These are phyloP conservation scores for Diorhabda elongata DNA, from an alignment of 1,140 invertebrate genomes.

Conservation along the genomic window DNA sequence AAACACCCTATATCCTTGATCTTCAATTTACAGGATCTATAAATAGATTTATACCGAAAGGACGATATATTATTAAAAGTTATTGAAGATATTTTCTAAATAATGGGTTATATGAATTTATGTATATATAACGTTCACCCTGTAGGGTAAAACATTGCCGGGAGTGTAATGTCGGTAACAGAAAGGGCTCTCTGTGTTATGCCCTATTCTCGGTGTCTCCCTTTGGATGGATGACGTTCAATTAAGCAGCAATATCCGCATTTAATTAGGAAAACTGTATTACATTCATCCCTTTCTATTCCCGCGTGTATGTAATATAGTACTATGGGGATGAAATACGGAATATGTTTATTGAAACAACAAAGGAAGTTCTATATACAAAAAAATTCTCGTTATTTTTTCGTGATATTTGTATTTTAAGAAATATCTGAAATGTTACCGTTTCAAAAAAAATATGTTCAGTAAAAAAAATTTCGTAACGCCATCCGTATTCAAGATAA, in stretches of 20 bases:
- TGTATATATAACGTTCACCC: neutral
- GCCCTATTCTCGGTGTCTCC: slow-evolving; percentile 1
- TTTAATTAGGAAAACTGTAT: neutral
- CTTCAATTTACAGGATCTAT: too few relatives aligned
- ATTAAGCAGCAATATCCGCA: slow-evolving; percentile 1
- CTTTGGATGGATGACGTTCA: neutral
- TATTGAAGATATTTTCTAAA: too few relatives aligned
- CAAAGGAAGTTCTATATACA: neutral
- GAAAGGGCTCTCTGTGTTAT: neutral
- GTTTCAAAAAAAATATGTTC: too few relatives aligned
- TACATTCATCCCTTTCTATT: neutral
- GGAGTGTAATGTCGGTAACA: neutral
- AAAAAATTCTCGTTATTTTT: too few relatives aligned
- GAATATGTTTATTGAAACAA: neutral
- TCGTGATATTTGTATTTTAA: too few relatives aligned
- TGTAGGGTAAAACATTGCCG: neutral
- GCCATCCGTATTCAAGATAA: too few relatives aligned
- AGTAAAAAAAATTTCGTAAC: too few relatives aligned
- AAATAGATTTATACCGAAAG: too few relatives aligned
- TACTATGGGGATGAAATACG: neutral
- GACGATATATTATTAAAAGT: too few relatives aligned
- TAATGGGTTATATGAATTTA: too few relatives aligned
- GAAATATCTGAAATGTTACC: too few relatives aligned
- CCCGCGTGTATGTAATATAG: neutral
- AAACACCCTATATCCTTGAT: too few relatives aligned